Evolutionary conservation across 2,113 vertebrate genomes (phyloP), one percentile per base, ranked within the genome.

Genomic region (Puffinus mauretanicus): DNA sequence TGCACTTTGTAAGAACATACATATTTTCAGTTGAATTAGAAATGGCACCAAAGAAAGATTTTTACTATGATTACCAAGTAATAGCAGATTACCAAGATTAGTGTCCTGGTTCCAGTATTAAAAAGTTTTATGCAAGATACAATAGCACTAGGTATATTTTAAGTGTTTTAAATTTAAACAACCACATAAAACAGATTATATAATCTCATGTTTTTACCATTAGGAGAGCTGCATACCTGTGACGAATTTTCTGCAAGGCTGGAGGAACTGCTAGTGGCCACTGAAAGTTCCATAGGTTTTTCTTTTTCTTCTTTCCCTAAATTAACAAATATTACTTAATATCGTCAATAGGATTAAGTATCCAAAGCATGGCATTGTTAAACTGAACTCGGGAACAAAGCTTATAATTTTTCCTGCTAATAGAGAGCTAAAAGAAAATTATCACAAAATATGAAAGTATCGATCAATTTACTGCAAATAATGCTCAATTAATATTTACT

Each of bases 241-340:
- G 76, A 72, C 2, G 94, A 84, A 80, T 89, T 94, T 97, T 97
- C 97, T 93, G 89, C 88, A 82, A 95, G 95, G 47, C 52, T 95
- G 66, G 93, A 96, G 61, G 97, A 96, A 85, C 79, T 86, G 88
- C 30, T 96, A 88, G 80, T 65, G 84, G 94, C 54, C 27, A 81
- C 90, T 92, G 96, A 27, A 72, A 67, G n/a, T 36, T 90, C 92
- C 80, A 61, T 3, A 69, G 75, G 40, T 70, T 73, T 94, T 81
- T 96, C 95, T 96, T 85, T 96, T 76, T 96, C 97, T 96, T 94
- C 87, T 91, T 87, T 92, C 94, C 86, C 98, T 98, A 93, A 65
- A 82, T 97, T 87, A 96, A 96, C 18, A 95, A 51, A 58, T 82
- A 60, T 70, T 93, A 54, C 54, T 90, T 70, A 93, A 91, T 44